Evolutionary conservation across 1,140 invertebrate genomes (phyloP).

Genomic region (Trichonephila clavata): DNA sequence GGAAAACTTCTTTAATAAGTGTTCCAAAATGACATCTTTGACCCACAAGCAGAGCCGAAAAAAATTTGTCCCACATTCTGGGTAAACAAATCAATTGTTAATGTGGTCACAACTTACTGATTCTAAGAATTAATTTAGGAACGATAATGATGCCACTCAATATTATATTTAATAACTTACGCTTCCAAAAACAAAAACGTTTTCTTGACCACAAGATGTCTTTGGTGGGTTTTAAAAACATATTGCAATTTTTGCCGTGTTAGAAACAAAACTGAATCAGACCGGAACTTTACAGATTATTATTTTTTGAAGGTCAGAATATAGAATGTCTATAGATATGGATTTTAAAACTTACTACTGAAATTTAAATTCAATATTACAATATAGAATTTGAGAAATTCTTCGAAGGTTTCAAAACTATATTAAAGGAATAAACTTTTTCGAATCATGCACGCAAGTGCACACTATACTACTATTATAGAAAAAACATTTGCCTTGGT

Average conservation of each 20-base stretch:
- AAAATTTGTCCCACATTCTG: not conserved
- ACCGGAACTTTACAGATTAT: not conserved
- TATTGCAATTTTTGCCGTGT: not conserved
- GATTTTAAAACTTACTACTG: too few relatives aligned
- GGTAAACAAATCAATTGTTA: not conserved
- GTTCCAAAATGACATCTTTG: not conserved
- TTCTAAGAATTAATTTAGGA: not conserved
- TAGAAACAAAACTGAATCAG: not conserved
- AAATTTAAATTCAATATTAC: too few relatives aligned
- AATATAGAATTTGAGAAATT: too few relatives aligned
- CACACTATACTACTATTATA: too few relatives aligned
- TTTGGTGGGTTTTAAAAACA: not conserved
- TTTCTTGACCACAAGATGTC: not conserved
- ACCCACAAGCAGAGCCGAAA: not conserved
- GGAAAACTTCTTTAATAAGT: not conserved
- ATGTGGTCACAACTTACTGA: not conserved
- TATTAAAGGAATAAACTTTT: too few relatives aligned
- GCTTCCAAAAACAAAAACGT: not conserved
- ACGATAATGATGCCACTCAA: not conserved
- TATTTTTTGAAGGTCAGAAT: not conserved
- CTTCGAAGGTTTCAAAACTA: too few relatives aligned
- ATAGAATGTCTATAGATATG: not conserved
- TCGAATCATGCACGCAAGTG: too few relatives aligned
- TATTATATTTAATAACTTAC: not conserved
- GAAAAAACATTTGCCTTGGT: too few relatives aligned